These are phyloP conservation scores for Thunnus maccoyii DNA, from an alignment of 2,113 vertebrate genomes.

Conservation along the genomic window DNA sequence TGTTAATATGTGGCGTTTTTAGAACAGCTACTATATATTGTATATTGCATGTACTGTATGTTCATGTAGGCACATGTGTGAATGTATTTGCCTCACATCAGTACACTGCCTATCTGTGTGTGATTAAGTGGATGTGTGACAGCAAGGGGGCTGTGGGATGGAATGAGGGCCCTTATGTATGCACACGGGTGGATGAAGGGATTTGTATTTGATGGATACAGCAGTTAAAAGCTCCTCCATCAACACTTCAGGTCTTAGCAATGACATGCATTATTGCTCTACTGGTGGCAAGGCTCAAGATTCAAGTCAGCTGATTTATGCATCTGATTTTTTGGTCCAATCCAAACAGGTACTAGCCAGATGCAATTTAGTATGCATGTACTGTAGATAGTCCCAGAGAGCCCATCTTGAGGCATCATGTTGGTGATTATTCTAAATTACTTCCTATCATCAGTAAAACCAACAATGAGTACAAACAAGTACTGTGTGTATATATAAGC, in stretches of 20 bases:
- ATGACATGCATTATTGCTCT: background rate
- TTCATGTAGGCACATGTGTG: background rate
- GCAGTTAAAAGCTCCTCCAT: background rate
- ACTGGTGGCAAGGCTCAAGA: background rate
- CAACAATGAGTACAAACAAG: no score
- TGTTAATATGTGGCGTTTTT: no score
- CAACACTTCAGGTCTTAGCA: no score
- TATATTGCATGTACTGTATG: background rate
- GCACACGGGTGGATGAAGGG: slow-evolving; percentile 14
- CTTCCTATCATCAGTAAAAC: no score
- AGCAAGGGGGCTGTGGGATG: background rate
- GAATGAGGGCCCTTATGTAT: background rate
- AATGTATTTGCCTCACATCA: background rate
- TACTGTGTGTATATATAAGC: no score
- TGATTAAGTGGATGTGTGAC: background rate
- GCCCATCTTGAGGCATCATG: no score
- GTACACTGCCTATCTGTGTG: background rate
- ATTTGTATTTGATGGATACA: background rate
- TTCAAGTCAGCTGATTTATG: background rate
- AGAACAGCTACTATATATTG: background rate
- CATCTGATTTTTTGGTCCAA: background rate
- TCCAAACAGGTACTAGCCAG: background rate
- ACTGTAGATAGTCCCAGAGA: no score
- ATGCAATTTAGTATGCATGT: background rate
- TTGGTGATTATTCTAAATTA: no score